These are phyloP conservation scores for Drosophila mimica DNA, from an alignment of 2,888 invertebrate species.

Conservation along the genomic window DNA sequence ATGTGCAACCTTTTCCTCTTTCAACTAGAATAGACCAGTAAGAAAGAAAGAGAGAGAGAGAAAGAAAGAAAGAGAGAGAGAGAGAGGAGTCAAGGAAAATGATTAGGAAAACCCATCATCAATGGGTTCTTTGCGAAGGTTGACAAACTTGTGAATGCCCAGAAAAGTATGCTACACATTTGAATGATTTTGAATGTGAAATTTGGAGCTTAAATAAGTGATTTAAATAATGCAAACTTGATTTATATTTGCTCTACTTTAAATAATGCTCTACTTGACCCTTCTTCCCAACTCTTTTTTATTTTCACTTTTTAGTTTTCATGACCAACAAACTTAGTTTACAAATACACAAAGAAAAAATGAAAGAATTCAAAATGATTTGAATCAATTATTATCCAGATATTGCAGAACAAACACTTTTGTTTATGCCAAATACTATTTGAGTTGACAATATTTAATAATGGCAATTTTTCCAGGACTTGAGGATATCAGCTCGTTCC, in stretches of 20 bases:
- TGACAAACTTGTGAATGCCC: not conserved
- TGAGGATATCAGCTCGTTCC: not conserved
- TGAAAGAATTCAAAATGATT: not conserved
- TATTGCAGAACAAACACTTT: not conserved
- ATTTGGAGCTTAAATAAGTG: not conserved
- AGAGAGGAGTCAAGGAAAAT: not conserved
- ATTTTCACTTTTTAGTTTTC: not conserved
- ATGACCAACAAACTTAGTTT: not conserved
- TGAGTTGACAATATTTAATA: conserved; percentile 10
- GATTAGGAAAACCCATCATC: not conserved
- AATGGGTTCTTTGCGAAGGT: not conserved
- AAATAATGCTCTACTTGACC: not conserved
- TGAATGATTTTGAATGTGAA: not conserved
- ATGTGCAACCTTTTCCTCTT: not conserved
- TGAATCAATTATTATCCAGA: not conserved
- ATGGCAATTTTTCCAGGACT: conserved; percentile 2
- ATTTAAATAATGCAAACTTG: not conserved
- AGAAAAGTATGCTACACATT: conserved; percentile 8
- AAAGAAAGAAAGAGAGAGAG: not conserved
- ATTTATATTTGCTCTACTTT: not conserved
- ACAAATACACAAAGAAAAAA: not conserved
- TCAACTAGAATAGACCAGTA: not conserved
- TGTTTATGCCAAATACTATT: not conserved
- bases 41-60: not conserved
- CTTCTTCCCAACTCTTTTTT: not conserved